Evolutionary conservation across 2,113 vertebrate genomes (phyloP).

Genomic region (Thunnus maccoyii): DNA sequence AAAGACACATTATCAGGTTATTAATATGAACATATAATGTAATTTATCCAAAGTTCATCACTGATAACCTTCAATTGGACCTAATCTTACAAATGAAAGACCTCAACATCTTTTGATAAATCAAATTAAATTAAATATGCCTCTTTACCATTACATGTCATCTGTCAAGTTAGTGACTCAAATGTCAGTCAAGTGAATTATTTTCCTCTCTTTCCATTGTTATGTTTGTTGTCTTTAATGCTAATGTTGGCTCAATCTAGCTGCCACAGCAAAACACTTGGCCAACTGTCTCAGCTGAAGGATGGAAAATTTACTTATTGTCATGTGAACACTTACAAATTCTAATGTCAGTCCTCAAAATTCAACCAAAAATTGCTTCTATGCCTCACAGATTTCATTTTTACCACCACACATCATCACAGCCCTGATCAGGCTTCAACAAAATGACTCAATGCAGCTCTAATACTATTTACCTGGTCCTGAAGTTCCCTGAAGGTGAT

Average conservation of each 20-base stretch:
- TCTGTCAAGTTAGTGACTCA: not conserved
- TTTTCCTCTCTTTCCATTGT: not conserved
- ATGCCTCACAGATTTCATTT: not conserved
- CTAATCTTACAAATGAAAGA: not conserved
- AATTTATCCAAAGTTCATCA: not conserved
- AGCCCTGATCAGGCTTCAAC: not conserved
- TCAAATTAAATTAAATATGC: not conserved
- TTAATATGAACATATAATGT: not conserved
- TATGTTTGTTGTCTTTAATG: not conserved
- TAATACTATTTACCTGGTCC: conserved; percentile 85
- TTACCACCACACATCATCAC: not conserved
- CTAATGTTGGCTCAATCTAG: not conserved
- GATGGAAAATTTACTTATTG: not conserved
- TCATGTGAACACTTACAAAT: conserved; percentile 14
- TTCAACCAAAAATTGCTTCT: not conserved
- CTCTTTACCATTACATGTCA: not conserved
- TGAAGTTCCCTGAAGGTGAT: conserved; percentile 92
- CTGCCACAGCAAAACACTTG: not conserved
- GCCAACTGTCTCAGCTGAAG: not conserved
- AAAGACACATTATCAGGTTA: not conserved
- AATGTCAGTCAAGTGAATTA: conserved; percentile 24
- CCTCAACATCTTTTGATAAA: not conserved
- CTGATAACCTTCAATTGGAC: not conserved
- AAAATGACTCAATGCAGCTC: not conserved
- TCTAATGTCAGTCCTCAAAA: conserved; percentile 3